Conservation (phyloP, 2,113 vertebrate species). For the Pterocles orientalis region DNA sequence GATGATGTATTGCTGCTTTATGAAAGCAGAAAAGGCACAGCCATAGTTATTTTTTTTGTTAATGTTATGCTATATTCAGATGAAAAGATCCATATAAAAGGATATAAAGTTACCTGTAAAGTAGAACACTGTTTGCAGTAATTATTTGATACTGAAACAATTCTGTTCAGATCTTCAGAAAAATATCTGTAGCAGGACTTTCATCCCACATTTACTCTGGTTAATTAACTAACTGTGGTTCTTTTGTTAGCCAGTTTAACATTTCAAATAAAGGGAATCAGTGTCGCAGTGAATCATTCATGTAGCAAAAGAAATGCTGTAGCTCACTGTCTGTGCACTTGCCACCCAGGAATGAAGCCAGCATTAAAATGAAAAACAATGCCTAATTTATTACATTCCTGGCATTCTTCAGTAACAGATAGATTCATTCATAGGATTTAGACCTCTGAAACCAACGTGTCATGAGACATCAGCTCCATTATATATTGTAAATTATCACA, state of each 20-base stretch:
- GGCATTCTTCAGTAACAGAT: slow-evolving; percentile 39
- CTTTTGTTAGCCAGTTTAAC: not conserved
- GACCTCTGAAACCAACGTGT: not conserved
- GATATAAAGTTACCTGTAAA: not conserved
- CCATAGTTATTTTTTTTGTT: not conserved
- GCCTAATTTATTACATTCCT: slow-evolving; percentile 2
- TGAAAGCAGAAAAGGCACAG: not conserved
- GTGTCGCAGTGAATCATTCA: not conserved
- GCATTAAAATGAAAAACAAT: slow-evolving; percentile 41
- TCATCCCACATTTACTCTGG: not conserved
- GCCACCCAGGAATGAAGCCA: not conserved
- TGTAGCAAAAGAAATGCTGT: not conserved
- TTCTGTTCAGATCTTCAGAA: not conserved
- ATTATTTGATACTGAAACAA: not conserved
- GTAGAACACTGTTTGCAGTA: not conserved
- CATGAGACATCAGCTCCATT: slow-evolving; percentile 43
- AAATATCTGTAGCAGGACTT: not conserved
- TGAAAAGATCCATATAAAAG: not conserved
- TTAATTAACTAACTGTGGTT: not conserved
- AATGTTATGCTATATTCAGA: not conserved
- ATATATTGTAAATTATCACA: slow-evolving; percentile 3
- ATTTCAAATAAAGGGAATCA: not conserved
- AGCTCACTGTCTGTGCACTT: not conserved
- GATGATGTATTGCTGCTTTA: accelerated
- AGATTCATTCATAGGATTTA: slow-evolving; percentile 45